Base-by-base conservation (phyloP, 2,113 vertebrate genomes). In the Percina caprodes region DNA sequence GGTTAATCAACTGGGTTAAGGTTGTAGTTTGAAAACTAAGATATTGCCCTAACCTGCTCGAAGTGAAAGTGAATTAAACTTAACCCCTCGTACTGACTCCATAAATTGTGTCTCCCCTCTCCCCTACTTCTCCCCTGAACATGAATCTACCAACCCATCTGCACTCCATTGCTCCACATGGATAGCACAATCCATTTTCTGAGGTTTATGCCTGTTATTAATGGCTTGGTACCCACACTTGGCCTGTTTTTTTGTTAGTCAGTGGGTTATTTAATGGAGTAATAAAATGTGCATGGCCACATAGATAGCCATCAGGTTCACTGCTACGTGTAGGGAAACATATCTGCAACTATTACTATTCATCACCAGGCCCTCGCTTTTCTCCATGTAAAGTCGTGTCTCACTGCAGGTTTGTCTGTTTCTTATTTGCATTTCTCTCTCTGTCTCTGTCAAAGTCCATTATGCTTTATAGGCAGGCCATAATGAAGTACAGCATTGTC, bases 231-330 rank as follows among this genome's bases (percentile, higher is more conserved):
- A 73, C 69, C 72, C 86, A 74, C 89, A 79, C 82, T 83, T 78
- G 83, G 80, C 77, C 79, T 86, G 84, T 84, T 88, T 79, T 85
- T 89, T 56, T 81, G 85, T 88, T 90, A 87, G 86, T 88, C 89
- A 82, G 69, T 74, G 77, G 83, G 77, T 91, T 92, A 89, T 93
- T 93, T 94, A 92, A 94, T 91, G 88, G 78, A 72, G 79, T 92
- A 87, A 86, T 94, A 92, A 94, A 93, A 84, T 74, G 88, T 77
- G 62, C 65, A 70, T 55, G 12, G 84, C 83, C 87, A 83, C 83
- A 89, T n/a, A 91, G 89, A 93, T 90, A 89, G 86, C 88, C 83
- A 91, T 91, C 90, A 83, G 82, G 80, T 86, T 88, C 71, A 55
- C 55, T 73, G 70, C 78, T 70, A 74, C 6, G 46, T 82, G 66